These are phyloP conservation scores for Nemopilema nomurai DNA, from an alignment of 30 jellyfish, hydroid and myxozoan species.

Conservation along the genomic window DNA sequence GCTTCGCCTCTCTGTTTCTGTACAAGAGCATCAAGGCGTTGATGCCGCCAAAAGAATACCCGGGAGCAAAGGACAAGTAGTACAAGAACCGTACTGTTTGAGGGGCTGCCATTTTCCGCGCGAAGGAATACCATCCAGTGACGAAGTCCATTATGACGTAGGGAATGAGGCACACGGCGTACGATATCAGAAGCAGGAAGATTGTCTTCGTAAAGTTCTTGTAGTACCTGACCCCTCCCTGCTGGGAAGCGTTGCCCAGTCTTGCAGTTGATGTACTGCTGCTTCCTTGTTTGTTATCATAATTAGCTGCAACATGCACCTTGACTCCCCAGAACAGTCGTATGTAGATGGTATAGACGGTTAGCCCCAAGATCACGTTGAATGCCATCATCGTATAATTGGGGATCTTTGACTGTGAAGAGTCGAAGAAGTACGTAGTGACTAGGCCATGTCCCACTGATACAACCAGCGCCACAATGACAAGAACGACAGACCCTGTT, in stretches of 20 bases:
- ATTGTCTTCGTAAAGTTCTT: slow-evolving; percentile 26
- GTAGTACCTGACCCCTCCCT: not conserved
- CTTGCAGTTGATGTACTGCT: not conserved
- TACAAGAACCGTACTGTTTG: slow-evolving; percentile 29
- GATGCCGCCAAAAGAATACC: not conserved
- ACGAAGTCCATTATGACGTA: slow-evolving; percentile 12
- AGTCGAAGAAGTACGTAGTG: slow-evolving; percentile 18
- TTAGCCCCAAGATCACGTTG: not conserved
- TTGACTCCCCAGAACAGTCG: not conserved
- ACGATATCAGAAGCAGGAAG: not conserved
- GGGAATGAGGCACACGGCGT: slow-evolving; percentile 21
- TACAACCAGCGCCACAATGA: not conserved
- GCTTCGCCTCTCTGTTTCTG: slow-evolving; percentile 33
- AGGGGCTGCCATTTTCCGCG: slow-evolving; percentile 3
- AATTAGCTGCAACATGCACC: not conserved
- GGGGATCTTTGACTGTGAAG: slow-evolving; percentile 15
- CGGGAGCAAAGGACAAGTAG: slow-evolving; percentile 18
- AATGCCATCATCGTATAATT: slow-evolving; percentile 12
- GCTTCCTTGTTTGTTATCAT: not conserved
- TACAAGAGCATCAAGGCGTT: slow-evolving; percentile 35
- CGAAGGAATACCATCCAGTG: slow-evolving; percentile 45
- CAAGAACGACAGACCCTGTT: slow-evolving; percentile 9
- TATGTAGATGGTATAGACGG: not conserved
- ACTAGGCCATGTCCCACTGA: slow-evolving; percentile 21
- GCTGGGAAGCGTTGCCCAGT: not conserved